These are phyloP conservation scores for Poicephalus meyeri DNA, from an alignment of 2,113 vertebrate species.

Conservation along the genomic window DNA sequence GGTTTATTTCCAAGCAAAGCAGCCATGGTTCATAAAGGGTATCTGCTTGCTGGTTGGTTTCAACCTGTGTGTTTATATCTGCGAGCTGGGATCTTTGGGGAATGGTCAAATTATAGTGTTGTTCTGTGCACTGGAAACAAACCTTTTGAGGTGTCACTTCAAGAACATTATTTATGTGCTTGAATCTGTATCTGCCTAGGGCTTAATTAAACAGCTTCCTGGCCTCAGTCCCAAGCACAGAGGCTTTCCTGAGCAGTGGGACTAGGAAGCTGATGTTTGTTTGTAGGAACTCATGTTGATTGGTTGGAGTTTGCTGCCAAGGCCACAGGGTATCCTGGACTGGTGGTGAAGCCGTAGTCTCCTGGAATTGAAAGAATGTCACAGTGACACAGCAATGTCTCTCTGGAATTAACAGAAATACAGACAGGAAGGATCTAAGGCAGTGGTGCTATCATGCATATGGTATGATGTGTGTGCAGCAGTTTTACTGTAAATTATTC, in stretches of 20 bases:
- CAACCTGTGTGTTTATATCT: not conserved
- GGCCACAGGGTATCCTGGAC: not conserved
- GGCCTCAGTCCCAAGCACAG: not conserved
- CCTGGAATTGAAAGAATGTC: not conserved
- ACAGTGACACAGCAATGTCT: not conserved
- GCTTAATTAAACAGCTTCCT: not conserved
- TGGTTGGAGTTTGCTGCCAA: not conserved
- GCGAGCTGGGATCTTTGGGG: not conserved
- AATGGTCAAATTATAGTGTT: not conserved
- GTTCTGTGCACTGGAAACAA: not conserved
- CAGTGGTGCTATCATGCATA: rapidly evolving
- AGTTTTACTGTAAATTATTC: not conserved
- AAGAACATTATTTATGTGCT: not conserved
- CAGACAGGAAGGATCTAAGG: not conserved
- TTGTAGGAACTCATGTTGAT: not conserved
- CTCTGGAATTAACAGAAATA: not conserved
- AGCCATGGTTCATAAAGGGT: not conserved
- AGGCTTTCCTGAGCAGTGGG: not conserved
- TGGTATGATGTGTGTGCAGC: not conserved
- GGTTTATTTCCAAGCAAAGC: not conserved
- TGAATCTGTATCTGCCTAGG: not conserved
- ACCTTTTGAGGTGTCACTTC: not conserved
- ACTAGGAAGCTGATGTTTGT: not conserved
- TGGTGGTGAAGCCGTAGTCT: not conserved
- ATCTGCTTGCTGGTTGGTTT: not conserved